Evolutionary conservation across 1,140 invertebrate genomes (phyloP), one percentile per base, ranked within the genome.

Genomic region (Nebria ingens): DNA sequence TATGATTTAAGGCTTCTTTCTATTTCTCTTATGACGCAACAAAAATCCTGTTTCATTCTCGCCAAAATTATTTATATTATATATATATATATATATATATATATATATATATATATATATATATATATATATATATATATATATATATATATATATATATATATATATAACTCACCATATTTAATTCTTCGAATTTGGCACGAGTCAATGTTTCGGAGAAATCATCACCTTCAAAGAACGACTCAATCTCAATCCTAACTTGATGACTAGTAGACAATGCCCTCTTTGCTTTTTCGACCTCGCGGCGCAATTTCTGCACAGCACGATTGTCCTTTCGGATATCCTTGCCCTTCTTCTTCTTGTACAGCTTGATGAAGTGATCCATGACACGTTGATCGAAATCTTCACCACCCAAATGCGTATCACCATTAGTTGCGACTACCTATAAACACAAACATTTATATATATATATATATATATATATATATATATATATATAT

Each of bases 111-210:
- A n/a, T n/a, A n/a, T n/a, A n/a, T n/a, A n/a, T n/a, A n/a, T n/a
- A n/a, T n/a, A n/a, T n/a, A n/a, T n/a, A n/a, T n/a, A n/a, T n/a
- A n/a, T n/a, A n/a, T n/a, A n/a, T n/a, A n/a, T n/a, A n/a, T n/a
- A n/a, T n/a, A n/a, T n/a, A n/a, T n/a, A n/a, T n/a, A n/a, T n/a
- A n/a, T n/a, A n/a, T n/a, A n/a, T n/a, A n/a, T n/a, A n/a, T n/a
- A n/a, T n/a, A n/a, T n/a, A 0, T 17, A 52, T 17, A 58, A 61
- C 59, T 64, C 63, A 77, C 79, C 89, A 98, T 95, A 80, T 99
- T 99, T 67, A 99, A 76, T 73, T 99, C 97, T 72, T 99, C 97
- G 71, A 99, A 99, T 77, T 98, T 98, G 65, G 97, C 97, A 67
- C 97, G 82, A 56, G 97, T 99, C 42, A 99, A 77, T 11, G 93